Evolutionary conservation across 2,113 vertebrate genomes (phyloP).

Genomic region (Orientallactaga bullata): DNA sequence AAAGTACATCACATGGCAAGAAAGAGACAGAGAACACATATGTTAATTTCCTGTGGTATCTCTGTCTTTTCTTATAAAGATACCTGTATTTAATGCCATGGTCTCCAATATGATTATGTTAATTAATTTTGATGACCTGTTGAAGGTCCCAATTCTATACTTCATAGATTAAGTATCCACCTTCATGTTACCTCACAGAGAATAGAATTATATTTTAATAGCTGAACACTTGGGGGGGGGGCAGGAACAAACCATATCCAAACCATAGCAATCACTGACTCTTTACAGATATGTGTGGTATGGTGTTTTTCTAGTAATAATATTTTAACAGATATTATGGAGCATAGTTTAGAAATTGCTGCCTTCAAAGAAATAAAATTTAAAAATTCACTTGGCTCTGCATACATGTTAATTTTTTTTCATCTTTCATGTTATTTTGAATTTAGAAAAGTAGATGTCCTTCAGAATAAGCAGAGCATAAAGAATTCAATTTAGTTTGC

Average conservation of each 20-base stretch:
- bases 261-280: not conserved
- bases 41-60: not conserved
- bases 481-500: constrained; percentile 41
- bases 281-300: not conserved
- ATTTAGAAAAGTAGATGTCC: constrained; percentile 15
- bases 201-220: not conserved
- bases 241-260: not conserved
- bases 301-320: not conserved
- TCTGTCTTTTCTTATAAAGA: not conserved
- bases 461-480: constrained; percentile 52
- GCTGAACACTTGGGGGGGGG: not conserved
- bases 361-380: constrained; percentile 19
- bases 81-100: not conserved
- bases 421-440: not conserved
- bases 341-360: not conserved
- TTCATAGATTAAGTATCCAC: not conserved
- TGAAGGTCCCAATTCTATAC: not conserved
- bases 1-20: not conserved
- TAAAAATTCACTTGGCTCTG: constrained; percentile 14
- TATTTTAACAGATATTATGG: not conserved
- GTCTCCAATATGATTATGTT: not conserved
- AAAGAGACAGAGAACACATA: not conserved
- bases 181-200: not conserved
- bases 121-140: not conserved
- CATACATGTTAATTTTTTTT: constrained; percentile 48